Evolutionary conservation across 2,797 vertebrate species (phyloP), one percentile per base, ranked within the genome.

Genomic region (Sebastes ruberrimus): DNA sequence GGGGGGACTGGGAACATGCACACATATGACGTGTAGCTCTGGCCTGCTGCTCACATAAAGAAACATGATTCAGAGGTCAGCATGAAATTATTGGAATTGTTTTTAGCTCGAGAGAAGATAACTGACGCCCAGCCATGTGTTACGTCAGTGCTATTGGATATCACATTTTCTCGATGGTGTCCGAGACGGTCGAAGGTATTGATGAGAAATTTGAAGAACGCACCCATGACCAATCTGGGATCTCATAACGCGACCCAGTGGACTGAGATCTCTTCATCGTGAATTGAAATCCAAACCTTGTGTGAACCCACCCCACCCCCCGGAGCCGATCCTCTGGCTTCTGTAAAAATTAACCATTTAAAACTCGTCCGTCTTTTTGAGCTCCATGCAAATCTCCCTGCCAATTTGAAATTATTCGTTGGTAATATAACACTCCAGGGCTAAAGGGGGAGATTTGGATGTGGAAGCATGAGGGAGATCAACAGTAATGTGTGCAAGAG

Each of bases 211-310:
- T 6, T 73, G 25, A 86, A 79, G 76, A 83, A 89, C 83, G 82
- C 64, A 52, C 32, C 68, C 79, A 18, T 90, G 85, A 91, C 88
- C 70, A 71, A 84, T 90, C 64, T 4, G 16, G 32, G 53, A 38
- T 78, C 80, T 81, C 83, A 79, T 35, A 74, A 46, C 59, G 38
- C 22, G 10, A 64, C 73, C 71, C 69, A 7, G 46, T 9, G 77
- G 81, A 61, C 76, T 8, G 69, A 85, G 38, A 73, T 83, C 70
- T 80, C 69, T 81, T 76, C 73, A 78, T 82, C 61, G 0, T 75
- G 65, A 86, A 78, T 60, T 87, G 93, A 94, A 95, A 96, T 89
- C 80, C 86, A 93, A 90, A 87, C 88, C 85, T 73, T 93, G 92
- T 93, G 93, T 87, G 92, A 95, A 90, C 86, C 68, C 76, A 59